These are phyloP conservation scores for Uropsilus gracilis DNA, from an alignment of 2,113 vertebrate genomes.

Conservation along the genomic window DNA sequence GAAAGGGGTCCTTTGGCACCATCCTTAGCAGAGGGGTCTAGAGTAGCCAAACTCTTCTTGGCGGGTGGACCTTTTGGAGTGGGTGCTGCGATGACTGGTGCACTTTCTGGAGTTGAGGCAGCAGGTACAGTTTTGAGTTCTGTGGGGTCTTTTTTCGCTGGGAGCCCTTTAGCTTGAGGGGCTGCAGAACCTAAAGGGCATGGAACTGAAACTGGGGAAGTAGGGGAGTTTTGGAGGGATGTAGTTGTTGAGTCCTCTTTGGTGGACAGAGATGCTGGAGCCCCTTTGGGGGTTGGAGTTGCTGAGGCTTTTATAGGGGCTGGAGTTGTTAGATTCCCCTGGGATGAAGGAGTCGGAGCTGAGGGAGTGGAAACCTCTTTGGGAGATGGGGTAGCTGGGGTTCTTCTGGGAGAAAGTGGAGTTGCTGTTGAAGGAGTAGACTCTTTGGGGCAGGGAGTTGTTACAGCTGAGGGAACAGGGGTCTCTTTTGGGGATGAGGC, in stretches of 20 bases:
- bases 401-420: not conserved
- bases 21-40: conserved; percentile 47
- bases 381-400: not conserved
- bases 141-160: conserved; percentile 26
- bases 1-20: conserved; percentile 20
- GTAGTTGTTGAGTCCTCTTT: not conserved
- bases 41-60: conserved; percentile 41
- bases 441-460: not conserved
- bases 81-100: not conserved
- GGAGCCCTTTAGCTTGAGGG: conserved; percentile 35
- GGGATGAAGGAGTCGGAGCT: not conserved
- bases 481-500: too few species aligned
- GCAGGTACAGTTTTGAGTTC: conserved; percentile 20
- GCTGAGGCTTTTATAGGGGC: not conserved
- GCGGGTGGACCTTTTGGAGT: conserved; percentile 36
- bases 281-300: not conserved
- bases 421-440: not conserved
- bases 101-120: conserved; percentile 27
- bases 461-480: not conserved
- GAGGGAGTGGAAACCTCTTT: not conserved
- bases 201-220: not conserved
- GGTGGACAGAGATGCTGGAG: not conserved
- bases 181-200: not conserved
- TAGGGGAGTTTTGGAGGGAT: not conserved
- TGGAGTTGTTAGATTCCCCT: not conserved